phyloP scores from a whole-genome alignment of 2,888 invertebrate genomes.

The Eretmocerus hayati region DNA sequence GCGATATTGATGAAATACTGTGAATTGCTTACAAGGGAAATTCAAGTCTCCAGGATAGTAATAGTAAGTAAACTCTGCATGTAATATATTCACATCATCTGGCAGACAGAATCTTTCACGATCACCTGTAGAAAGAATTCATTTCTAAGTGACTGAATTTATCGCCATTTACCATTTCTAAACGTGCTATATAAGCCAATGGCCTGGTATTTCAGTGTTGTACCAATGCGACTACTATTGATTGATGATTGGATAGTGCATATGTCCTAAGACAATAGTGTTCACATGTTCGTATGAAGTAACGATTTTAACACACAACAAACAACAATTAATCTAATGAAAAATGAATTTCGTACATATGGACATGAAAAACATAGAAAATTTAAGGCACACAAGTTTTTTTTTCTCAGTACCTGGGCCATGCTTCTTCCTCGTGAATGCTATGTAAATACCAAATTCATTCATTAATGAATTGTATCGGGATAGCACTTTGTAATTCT shows the following conservation, averaged over 20 bases:
- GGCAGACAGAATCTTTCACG: constrained; percentile 77
- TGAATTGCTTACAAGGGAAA: constrained; percentile 67
- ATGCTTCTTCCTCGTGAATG: constrained; percentile 46
- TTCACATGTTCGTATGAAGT: no score
- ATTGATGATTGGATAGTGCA: no score
- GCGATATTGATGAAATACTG: neutral
- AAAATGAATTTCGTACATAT: no score
- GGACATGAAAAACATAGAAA: constrained; percentile 7
- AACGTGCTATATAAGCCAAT: no score
- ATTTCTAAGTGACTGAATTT: neutral
- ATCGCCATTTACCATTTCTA: no score
- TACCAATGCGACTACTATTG: no score
- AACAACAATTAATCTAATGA: no score
- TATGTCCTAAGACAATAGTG: no score
- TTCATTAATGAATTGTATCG: constrained; percentile 17
- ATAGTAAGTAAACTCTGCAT: constrained; percentile 92
- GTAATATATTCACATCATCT: constrained; percentile 84
- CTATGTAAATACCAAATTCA: constrained; percentile 37
- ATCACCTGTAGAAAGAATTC: constrained; percentile 52
- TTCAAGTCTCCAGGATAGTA: constrained; percentile 89
- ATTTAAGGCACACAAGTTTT: constrained; percentile 28
- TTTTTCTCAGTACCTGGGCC: constrained; percentile 39
- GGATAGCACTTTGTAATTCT: neutral
- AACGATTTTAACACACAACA: no score
- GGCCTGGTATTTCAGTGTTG: no score